Evolutionary conservation across 2,113 vertebrate species (phyloP), one percentile per base, ranked within the genome.

Genomic region (Parus major): DNA sequence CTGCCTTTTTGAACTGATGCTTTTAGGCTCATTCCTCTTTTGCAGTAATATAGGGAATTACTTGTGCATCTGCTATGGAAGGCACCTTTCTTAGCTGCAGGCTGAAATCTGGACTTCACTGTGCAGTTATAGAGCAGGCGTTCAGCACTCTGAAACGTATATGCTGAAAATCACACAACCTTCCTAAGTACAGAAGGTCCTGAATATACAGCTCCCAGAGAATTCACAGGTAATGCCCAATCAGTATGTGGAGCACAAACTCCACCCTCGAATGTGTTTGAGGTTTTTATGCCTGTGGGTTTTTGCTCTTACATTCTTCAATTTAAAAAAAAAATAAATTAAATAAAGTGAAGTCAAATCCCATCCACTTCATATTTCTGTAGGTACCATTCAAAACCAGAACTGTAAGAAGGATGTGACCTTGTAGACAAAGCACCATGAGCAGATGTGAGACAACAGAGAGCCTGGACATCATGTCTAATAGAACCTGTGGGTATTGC

Each of bases 381-480:
- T 14, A 63, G 35, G 27, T 35, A 70, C 10, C 27, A n/a, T 33
- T 70, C 50, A 70, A 46, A 92, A 50, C 1, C n/a, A 75, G 24
- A 55, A 64, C 0, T 35, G 25, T 24, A 46, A 66, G 70, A 18
- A 56, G 18, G 52, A 49, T 28, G 41, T 35, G 50, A 73, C 44
- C 31, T n/a, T 57, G 33, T 3, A 64, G 27, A 39, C 33, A 60
- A 12, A 83, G 31, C 22, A 63, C 13, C 36, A 5, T 1, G 21
- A 55, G 60, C 39, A 88, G 66, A 28, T n/a, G 64, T 47, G 59
- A 46, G 29, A 50, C 0, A 3, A 18, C 11, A 49, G 7, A 10
- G 36, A 66, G 11, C 1, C 41, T 23, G 23, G 63, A 39, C 3
- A 57, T 1, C 24, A 17, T 2, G 0, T 29, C 63, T 22, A 3